These are phyloP conservation scores for Sciurus niger DNA, from an alignment of 2,113 vertebrate species.

Conservation along the genomic window DNA sequence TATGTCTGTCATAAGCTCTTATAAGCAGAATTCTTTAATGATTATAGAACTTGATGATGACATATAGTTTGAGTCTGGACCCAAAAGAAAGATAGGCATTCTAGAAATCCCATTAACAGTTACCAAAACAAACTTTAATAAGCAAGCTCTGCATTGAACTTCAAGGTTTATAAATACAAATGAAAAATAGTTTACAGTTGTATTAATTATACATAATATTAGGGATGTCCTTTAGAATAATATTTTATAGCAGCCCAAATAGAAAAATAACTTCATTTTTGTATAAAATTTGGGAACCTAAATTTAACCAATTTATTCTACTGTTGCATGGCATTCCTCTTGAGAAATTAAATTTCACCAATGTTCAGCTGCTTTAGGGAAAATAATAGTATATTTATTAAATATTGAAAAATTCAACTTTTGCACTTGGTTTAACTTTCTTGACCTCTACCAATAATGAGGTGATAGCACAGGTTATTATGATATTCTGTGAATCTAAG, in stretches of 20 bases:
- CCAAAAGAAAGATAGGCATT: neutral
- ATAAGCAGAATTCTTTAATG: constrained; percentile 12
- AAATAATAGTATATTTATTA: neutral
- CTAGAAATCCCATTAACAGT: constrained; percentile 46
- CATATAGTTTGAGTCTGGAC: neutral
- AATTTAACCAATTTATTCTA: neutral
- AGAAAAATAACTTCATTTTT: neutral
- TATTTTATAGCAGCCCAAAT: neutral
- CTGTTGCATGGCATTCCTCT: neutral
- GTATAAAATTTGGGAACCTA: constrained; percentile 5
- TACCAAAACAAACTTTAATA: neutral
- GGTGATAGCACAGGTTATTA: neutral
- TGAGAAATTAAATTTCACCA: neutral
- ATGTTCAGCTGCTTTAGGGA: neutral
- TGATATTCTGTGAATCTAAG: neutral
- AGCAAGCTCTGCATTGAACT: constrained; percentile 3
- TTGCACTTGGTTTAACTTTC: neutral
- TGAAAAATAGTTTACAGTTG: no score
- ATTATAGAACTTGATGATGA: neutral
- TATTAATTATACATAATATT: constrained; percentile 8
- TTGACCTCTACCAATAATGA: neutral
- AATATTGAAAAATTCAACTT: constrained; percentile 15
- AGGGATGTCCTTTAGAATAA: neutral
- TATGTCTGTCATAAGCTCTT: neutral
- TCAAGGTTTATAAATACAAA: neutral